A percentile compares a stretch with the other conserved stretches of the same genome.
phyloP scores from a whole-genome alignment of 2,888 invertebrate genomes.

The Sepiola atlantica region DNA sequence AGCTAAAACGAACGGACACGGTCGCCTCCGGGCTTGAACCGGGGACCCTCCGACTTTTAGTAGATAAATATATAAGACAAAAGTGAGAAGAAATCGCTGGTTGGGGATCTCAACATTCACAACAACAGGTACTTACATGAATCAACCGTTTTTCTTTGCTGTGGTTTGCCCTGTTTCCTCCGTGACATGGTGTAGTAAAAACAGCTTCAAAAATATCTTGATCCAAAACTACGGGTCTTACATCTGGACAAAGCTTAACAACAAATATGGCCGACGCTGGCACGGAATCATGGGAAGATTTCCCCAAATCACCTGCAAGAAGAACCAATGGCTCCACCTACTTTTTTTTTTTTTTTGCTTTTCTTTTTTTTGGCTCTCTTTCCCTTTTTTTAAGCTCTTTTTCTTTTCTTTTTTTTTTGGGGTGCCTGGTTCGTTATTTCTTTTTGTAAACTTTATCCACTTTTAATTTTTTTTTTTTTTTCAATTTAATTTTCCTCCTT shows the following conservation, averaged over 20 bases:
- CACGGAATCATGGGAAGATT: constrained; percentile 55
- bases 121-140: constrained; percentile 69
- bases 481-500: neutral
- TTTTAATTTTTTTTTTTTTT: neutral
- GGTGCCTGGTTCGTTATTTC: constrained; percentile 49
- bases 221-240: constrained; percentile 55
- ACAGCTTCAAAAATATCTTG: constrained; percentile 60
- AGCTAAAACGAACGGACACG: neutral
- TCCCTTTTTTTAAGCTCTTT: constrained; percentile 53
- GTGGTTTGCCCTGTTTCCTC: constrained; percentile 75
- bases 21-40: neutral
- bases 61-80: neutral
- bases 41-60: neutral
- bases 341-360: neutral
- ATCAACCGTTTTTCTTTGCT: constrained; percentile 74
- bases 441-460: neutral
- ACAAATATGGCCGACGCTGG: constrained; percentile 62
- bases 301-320: constrained; percentile 47
- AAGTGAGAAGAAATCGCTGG: neutral
- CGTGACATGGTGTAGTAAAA: constrained; percentile 63
- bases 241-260: constrained; percentile 65
- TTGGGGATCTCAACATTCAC: neutral
- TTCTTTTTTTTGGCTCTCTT: constrained; percentile 50
- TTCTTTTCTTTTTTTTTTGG: constrained; percentile 52
- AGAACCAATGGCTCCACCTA: neutral